Conservation (phyloP, 2,888 invertebrate species). For the Hirtodrosophila duncani region DNA sequence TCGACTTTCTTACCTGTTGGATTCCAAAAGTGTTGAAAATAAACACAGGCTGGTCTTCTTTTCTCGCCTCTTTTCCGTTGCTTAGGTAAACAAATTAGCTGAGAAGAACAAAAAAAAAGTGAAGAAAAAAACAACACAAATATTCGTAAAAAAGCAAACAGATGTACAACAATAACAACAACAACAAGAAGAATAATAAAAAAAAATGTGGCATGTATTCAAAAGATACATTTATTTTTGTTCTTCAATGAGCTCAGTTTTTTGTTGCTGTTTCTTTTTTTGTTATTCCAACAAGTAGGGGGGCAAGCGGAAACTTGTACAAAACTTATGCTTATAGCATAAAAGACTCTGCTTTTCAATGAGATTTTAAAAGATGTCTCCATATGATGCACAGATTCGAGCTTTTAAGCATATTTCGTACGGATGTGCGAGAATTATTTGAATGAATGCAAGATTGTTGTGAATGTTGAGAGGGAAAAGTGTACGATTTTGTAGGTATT, state of each 20-base stretch:
- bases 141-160: constrained; percentile 47
- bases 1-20: constrained; percentile 30
- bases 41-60: constrained; percentile 28
- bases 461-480: too few relatives aligned
- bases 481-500: too few relatives aligned
- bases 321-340: constrained; percentile 22
- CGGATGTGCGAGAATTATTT: too few relatives aligned
- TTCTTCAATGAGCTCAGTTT: constrained; percentile 64
- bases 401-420: too few relatives aligned
- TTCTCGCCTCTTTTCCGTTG: constrained; percentile 7
- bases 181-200: constrained; percentile 1
- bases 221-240: constrained; percentile 37
- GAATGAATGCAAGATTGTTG: too few relatives aligned
- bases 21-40: constrained; percentile 37
- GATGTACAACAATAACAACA: constrained; percentile 33
- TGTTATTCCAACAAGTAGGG: constrained; percentile 7
- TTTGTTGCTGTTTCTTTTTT: constrained; percentile 28
- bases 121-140: constrained; percentile 28
- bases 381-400: too few relatives aligned
- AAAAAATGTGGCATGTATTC: constrained; percentile 30
- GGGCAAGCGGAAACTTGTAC: constrained; percentile 37
- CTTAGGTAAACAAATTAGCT: constrained; percentile 56
- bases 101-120: constrained; percentile 13
- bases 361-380: too few relatives aligned
- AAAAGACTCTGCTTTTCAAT: too few relatives aligned